These are phyloP conservation scores for Leiothrix lutea DNA, from an alignment of 2,113 vertebrate species.

Conservation along the genomic window DNA sequence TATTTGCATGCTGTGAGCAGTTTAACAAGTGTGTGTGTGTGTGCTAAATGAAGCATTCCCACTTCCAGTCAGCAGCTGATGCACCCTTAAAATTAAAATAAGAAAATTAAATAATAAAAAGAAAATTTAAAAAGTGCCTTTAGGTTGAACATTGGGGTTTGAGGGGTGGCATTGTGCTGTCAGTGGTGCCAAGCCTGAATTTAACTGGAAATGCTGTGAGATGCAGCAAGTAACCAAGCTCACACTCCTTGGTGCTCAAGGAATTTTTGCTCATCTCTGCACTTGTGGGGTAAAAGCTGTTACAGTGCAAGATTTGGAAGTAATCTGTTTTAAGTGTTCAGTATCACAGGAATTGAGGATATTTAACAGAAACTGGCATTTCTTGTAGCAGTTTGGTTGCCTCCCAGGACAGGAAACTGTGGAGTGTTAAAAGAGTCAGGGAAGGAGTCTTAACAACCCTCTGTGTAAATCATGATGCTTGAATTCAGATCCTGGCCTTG, in stretches of 20 bases:
- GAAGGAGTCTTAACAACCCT: not conserved
- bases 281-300: not conserved
- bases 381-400: not conserved
- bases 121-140: not conserved
- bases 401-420: slow-evolving; percentile 44
- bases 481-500: not conserved
- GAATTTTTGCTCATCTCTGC: not conserved
- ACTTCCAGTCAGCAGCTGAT: not conserved
- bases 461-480: slow-evolving; percentile 19
- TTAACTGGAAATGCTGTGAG: not conserved
- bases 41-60: slow-evolving; percentile 55
- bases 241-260: not conserved
- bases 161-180: slow-evolving; percentile 8
- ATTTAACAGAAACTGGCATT: slow-evolving; percentile 3
- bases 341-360: not conserved
- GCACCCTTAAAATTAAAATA: not conserved
- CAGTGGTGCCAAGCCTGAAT: slow-evolving; percentile 4
- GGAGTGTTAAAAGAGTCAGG: not conserved
- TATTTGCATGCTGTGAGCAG: slow-evolving; percentile 52
- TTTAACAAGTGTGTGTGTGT: slow-evolving; percentile 23
- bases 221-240: not conserved
- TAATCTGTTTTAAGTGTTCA: not conserved
- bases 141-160: slow-evolving; percentile 18
- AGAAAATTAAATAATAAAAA: not conserved
- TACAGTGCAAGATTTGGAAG: not conserved